Percentiles rank a stretch among this genome's conserved stretches.
Conservation (phyloP, 2,113 vertebrate genomes). For the Carassius carassius region DNA sequence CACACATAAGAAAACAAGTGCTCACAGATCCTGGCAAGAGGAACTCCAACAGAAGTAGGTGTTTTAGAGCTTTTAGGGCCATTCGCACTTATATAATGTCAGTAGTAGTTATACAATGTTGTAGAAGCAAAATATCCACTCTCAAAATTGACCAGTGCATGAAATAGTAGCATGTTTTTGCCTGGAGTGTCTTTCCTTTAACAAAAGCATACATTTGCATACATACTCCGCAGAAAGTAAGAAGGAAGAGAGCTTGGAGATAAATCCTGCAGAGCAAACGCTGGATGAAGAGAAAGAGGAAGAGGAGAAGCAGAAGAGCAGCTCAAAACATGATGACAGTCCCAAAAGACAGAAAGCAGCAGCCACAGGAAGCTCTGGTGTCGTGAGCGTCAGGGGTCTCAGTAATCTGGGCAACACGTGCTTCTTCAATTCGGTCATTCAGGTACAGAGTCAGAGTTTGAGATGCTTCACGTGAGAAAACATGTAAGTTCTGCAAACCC, state of each 20-base stretch:
- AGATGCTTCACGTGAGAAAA: not conserved
- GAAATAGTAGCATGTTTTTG: no score
- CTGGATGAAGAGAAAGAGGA: conserved; percentile 52
- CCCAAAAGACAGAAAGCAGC: conserved; percentile 71
- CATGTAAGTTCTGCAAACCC: not conserved
- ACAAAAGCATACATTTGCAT: no score
- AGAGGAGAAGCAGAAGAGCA: conserved; percentile 71
- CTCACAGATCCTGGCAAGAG: conserved; percentile 55
- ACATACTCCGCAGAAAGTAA: no score
- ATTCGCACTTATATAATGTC: not conserved
- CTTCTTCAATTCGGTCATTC: conserved; percentile 97
- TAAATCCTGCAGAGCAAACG: conserved; percentile 45
- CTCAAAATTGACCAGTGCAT: no score
- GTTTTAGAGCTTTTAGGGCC: not conserved
- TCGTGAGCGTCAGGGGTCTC: conserved; percentile 85
- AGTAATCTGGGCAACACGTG: conserved; percentile 98
- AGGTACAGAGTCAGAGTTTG: conserved; percentile 74
- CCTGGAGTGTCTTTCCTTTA: no score
- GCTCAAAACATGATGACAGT: conserved; percentile 66
- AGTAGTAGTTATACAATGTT: not conserved
- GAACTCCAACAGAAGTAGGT: conserved; percentile 75
- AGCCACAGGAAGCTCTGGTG: not conserved
- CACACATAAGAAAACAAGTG: conserved; percentile 83
- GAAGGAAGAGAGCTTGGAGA: not conserved
- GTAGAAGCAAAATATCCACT: no score